Evolutionary conservation across 2,113 vertebrate species (phyloP), one percentile per base, ranked within the genome.

Genomic region (Turdus rufiventris): DNA sequence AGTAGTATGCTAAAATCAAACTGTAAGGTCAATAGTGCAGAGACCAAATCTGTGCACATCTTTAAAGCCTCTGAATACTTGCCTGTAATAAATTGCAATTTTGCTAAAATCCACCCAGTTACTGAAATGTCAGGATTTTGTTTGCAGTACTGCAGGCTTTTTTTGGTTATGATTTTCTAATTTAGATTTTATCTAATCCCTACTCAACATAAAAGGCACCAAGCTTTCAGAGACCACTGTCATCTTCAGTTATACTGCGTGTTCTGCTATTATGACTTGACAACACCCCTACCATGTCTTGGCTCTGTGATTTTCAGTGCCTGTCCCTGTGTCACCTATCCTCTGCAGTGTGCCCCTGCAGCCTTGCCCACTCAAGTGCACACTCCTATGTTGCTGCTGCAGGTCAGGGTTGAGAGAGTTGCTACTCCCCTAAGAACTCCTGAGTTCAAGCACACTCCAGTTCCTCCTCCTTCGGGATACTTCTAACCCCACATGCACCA

Each of bases 361-460:
- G 54, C 40, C 13, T 43, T 25, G 24, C 54, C 60, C 26, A 19
- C 33, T 23, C 4, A 1, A 65, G 33, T 5, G 28, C 31, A 15
- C 0, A 2, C 15, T 31, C 54, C 68, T 57, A 34, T 3, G 0
- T 10, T 38, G 60, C 19, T 54, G 42, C 6, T 87, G 26, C 45
- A 48, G 26, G 13, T 65, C 50, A 70, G 54, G 29, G 29, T 25
- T 54, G 63, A 54, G 23, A 40, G 16, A 58, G 20, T 8, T 80
- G 14, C 47, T 42, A 2, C 17, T 47, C 9, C 25, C 26, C 15
- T 57, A 47, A n/a, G 58, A 54, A 28, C 12, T 34, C 12, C 47
- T 1, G 1, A 57, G 62, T 28, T 51, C 26, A 51, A 28, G 38
- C 38, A 67, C n/a, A 10, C 34, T 31, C 42, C 68, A 42, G 40